Conservation (phyloP, 2,797 vertebrate genomes). For the Sciurus vulgaris region DNA sequence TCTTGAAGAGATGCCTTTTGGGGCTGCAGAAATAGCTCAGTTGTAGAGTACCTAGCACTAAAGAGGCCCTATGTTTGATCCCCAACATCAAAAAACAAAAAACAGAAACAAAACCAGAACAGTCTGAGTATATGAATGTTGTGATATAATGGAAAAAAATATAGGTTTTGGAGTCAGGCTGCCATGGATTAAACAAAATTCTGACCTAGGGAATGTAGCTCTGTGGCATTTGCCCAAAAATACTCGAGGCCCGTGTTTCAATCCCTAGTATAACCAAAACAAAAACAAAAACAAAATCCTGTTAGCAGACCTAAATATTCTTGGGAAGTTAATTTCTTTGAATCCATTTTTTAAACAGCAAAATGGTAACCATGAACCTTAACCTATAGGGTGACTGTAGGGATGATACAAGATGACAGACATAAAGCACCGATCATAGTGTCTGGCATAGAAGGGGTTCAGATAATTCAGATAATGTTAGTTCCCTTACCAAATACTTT, state of each 20-base stretch:
- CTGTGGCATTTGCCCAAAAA: no score
- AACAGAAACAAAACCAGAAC: background rate
- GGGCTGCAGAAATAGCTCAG: no score
- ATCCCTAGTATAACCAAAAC: no score
- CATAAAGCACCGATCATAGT: background rate
- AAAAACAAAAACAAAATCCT: no score
- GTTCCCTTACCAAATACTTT: conserved; percentile 11
- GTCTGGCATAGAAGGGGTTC: background rate
- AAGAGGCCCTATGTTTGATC: no score
- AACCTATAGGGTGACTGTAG: background rate
- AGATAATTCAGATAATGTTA: background rate
- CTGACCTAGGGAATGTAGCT: background rate
- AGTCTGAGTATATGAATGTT: background rate
- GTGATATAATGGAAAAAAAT: background rate
- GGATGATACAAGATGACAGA: conserved; percentile 16
- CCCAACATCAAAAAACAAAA: no score
- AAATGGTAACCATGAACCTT: conserved; percentile 23
- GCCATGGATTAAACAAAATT: conserved; percentile 49
- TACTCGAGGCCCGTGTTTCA: no score
- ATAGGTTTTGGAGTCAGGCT: background rate
- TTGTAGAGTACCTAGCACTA: background rate
- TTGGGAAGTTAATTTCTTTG: conserved; percentile 49
- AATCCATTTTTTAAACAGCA: background rate
- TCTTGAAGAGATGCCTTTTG: conserved; percentile 38
- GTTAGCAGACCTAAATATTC: background rate